Evolutionary conservation across 2,797 vertebrate genomes (phyloP).

Genomic region (Tangara arthus): DNA sequence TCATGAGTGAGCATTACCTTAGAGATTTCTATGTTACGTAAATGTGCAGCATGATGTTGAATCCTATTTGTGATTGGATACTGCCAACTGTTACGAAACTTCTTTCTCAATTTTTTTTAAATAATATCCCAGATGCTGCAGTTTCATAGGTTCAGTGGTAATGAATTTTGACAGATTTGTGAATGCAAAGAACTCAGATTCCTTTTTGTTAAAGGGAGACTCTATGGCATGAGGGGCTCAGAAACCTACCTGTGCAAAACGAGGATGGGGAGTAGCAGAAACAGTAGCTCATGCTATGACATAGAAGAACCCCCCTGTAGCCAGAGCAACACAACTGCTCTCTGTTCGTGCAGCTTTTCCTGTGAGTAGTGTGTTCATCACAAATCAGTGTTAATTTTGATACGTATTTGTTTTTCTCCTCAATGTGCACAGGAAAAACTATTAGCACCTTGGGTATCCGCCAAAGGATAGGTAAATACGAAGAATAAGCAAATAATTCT

Average conservation of each 20-base stretch:
- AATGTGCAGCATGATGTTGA: neutral
- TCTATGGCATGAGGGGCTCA: neutral
- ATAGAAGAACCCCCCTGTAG: neutral
- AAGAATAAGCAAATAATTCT: neutral
- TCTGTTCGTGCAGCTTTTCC: neutral
- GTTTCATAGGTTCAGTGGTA: neutral
- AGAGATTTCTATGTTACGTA: neutral
- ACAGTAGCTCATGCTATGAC: neutral
- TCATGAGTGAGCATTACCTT: neutral
- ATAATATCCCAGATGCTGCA: neutral
- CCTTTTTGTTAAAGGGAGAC: neutral
- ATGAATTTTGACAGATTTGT: constrained; percentile 26
- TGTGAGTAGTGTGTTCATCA: neutral
- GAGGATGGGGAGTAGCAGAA: neutral
- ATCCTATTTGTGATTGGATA: neutral
- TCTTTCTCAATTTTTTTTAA: neutral
- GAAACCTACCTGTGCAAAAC: neutral
- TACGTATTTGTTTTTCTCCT: neutral
- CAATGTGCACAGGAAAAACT: neutral
- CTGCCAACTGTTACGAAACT: neutral
- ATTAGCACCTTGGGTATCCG: neutral
- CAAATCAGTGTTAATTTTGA: neutral
- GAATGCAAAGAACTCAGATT: neutral
- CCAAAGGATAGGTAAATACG: neutral
- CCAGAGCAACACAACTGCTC: neutral